These are phyloP conservation scores for Tyrophagus putrescentiae DNA, from an alignment of 1,140 invertebrate species.

Conservation along the genomic window DNA sequence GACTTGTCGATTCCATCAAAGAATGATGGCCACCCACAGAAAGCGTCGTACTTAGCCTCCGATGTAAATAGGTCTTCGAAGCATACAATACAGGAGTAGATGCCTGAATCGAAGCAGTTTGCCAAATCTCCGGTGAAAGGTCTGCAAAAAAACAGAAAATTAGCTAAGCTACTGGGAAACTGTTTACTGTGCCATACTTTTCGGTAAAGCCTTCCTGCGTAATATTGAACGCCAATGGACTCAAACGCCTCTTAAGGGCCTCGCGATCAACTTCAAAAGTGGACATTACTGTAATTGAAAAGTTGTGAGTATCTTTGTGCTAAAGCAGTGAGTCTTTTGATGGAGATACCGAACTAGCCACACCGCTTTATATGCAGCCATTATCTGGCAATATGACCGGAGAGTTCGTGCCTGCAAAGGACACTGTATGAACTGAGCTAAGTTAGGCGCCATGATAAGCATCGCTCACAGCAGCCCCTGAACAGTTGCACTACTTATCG, in stretches of 20 bases:
- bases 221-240: conserved; percentile 79
- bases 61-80: conserved; percentile 76
- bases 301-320: too few species aligned
- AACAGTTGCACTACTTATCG: too few species aligned
- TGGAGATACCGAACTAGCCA: too few species aligned
- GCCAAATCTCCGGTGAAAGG: conserved; percentile 69
- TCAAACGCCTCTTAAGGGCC: conserved; percentile 66
- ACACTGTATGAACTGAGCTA: too few species aligned
- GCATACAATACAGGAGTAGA: conserved; percentile 84
- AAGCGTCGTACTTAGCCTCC: conserved; percentile 82
- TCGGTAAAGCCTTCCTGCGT: conserved; percentile 92
- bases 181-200: conserved; percentile 41
- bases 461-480: too few species aligned
- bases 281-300: too few species aligned
- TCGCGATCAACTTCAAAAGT: conserved; percentile 42
- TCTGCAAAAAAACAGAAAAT: conserved; percentile 28
- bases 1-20: conserved; percentile 78
- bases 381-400: conserved; percentile 8
- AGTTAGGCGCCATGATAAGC: too few species aligned
- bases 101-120: conserved; percentile 71
- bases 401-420: neutral
- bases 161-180: neutral
- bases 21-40: conserved; percentile 96
- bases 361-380: neutral
- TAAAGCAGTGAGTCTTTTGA: too few species aligned